Percentiles rank a stretch among this genome's conserved stretches.
Conservation (phyloP, 2,797 vertebrate genomes). For the Picus viridis region DNA sequence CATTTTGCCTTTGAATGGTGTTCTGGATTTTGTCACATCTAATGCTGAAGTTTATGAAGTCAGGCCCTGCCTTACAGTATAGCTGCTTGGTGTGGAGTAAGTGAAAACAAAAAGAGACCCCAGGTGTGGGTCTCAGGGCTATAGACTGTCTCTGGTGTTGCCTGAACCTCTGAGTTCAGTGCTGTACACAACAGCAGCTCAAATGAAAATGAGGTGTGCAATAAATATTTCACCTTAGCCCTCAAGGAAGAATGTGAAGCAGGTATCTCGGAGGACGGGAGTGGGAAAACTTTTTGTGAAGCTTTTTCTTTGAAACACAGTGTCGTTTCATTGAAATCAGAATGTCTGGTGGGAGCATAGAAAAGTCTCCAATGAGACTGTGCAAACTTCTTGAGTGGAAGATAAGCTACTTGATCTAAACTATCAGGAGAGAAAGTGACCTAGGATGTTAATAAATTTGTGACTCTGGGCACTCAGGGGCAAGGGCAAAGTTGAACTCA, state of each 20-base stretch:
- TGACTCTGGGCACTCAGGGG: not conserved
- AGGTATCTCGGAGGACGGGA: not conserved
- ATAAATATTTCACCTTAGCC: not conserved
- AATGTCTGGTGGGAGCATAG: not conserved
- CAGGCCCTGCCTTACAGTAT: not conserved
- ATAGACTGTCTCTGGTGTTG: not conserved
- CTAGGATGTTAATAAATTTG: not conserved
- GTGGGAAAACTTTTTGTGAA: not conserved
- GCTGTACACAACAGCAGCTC: not conserved
- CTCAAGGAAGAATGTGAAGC: not conserved
- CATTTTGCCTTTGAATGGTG: not conserved
- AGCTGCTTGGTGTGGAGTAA: accelerated
- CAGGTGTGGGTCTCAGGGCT: not conserved
- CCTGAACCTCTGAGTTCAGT: not conserved
- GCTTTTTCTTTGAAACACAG: not conserved
- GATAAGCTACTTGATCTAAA: not conserved
- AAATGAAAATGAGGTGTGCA: not conserved
- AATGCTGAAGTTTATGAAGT: not conserved
- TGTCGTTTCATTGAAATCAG: not conserved
- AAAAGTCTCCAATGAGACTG: not conserved
- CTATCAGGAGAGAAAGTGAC: not conserved
- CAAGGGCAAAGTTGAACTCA: not conserved
- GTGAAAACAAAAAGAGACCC: not conserved
- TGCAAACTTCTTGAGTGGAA: not conserved
- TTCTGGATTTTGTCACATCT: not conserved